A percentile compares a stretch with the other conserved stretches of the same genome.
These are phyloP conservation scores for Chrosomus eos DNA, from an alignment of 2,797 vertebrate species.

Conservation along the genomic window DNA sequence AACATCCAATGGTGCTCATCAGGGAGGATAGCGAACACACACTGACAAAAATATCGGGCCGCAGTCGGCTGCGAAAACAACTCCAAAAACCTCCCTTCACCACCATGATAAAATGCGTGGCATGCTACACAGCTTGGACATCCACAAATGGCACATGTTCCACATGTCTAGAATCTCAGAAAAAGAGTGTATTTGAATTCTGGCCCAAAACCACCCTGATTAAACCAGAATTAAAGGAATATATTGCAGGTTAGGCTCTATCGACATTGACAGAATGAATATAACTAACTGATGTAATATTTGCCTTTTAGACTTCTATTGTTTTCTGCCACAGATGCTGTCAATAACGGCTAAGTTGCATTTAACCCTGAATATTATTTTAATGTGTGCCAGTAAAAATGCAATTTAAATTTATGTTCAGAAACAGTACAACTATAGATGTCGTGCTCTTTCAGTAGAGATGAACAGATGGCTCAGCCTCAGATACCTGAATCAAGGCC, in stretches of 20 bases:
- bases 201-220: background rate
- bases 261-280: background rate
- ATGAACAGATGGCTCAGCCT: conserved; percentile 56
- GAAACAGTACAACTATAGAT: background rate
- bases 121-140: conserved; percentile 68
- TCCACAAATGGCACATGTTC: conserved; percentile 65
- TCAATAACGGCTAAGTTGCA: background rate
- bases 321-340: background rate
- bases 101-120: conserved; percentile 62
- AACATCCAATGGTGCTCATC: conserved; percentile 31
- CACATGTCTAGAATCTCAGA: conserved; percentile 59
- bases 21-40: conserved; percentile 49
- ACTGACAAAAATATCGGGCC: conserved; percentile 38
- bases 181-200: conserved; percentile 65
- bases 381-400: background rate
- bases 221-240: background rate
- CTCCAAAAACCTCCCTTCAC: conserved; percentile 3
- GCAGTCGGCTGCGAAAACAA: conserved; percentile 47
- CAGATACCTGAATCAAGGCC: conserved; percentile 47
- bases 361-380: conserved; percentile 4
- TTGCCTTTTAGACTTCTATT: background rate
- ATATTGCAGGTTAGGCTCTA: background rate
- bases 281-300: background rate
- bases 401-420: background rate
- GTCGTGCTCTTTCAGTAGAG: conserved; percentile 21